phyloP scores from a whole-genome alignment of 2,888 invertebrate species.

The Lucinisca nassula region DNA sequence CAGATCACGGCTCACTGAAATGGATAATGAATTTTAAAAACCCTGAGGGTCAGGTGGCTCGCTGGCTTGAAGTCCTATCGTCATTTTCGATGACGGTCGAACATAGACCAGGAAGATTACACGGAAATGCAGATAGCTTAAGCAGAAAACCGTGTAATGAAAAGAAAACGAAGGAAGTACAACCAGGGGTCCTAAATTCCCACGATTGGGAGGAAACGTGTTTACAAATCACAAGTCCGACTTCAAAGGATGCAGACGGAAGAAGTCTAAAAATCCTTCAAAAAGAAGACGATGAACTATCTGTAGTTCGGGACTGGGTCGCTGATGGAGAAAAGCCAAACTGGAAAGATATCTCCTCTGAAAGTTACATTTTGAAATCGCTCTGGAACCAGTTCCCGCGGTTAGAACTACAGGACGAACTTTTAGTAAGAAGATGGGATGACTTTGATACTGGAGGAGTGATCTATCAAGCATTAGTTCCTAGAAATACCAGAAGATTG shows the following conservation, averaged over 20 bases:
- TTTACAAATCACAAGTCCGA: too few species aligned
- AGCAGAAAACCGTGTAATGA: constrained; percentile 41
- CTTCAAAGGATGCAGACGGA: not conserved
- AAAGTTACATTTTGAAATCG: not conserved
- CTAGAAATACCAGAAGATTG: not conserved
- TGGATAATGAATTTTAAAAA: constrained; percentile 52
- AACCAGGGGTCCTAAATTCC: not conserved
- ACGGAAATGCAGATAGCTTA: constrained; percentile 55
- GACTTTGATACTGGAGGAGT: not conserved
- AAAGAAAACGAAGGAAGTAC: not conserved
- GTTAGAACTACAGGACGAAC: not conserved
- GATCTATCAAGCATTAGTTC: not conserved
- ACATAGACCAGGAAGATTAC: constrained; percentile 52
- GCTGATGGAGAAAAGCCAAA: not conserved
- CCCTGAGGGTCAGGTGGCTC: constrained; percentile 21
- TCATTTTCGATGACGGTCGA: constrained; percentile 40
- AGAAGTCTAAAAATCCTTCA: not conserved
- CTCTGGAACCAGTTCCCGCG: not conserved
- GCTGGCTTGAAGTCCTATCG: constrained; percentile 49
- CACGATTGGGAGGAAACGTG: not conserved
- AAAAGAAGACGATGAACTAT: not conserved
- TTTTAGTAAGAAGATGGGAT: constrained; percentile 1
- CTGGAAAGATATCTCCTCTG: not conserved
- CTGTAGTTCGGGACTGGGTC: not conserved
- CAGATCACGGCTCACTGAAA: constrained; percentile 61